These are phyloP conservation scores for Xiphydria camelus DNA, from an alignment of 2,888 invertebrate species.

Conservation along the genomic window DNA sequence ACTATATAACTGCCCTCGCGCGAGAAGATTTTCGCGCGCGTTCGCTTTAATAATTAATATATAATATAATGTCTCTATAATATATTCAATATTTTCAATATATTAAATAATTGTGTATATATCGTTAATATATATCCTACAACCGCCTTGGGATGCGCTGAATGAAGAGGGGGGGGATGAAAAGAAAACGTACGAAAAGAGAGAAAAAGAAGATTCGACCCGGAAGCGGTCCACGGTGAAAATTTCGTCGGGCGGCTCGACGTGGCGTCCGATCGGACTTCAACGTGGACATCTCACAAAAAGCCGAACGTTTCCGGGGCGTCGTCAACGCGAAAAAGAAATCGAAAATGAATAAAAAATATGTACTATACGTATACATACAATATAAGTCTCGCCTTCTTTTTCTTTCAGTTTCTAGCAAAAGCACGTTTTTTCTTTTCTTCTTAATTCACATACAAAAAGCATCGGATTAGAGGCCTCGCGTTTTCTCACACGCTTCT, in stretches of 20 bases:
- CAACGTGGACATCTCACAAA: too few relatives aligned
- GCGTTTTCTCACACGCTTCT: too few relatives aligned
- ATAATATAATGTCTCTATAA: slow-evolving; percentile 35
- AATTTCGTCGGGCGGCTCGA: too few relatives aligned
- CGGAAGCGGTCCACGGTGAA: too few relatives aligned
- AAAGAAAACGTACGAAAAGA: slow-evolving; percentile 22
- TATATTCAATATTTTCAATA: slow-evolving; percentile 41
- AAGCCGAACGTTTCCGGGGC: too few relatives aligned
- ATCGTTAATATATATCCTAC: slow-evolving; percentile 39
- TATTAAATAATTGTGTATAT: slow-evolving; percentile 50
- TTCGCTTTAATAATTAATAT: slow-evolving; percentile 34
- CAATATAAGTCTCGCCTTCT: slow-evolving; percentile 22
- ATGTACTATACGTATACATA: slow-evolving; percentile 34
- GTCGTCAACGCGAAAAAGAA: too few relatives aligned
- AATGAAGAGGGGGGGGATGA: slow-evolving; percentile 12
- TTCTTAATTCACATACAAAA: slow-evolving; percentile 56
- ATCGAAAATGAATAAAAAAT: slow-evolving; percentile 36
- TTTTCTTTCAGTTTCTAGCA: slow-evolving; percentile 33
- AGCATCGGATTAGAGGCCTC: slow-evolving; percentile 57
- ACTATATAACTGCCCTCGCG: not conserved
- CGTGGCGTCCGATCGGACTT: too few relatives aligned
- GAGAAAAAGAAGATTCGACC: slow-evolving; percentile 4
- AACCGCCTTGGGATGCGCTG: slow-evolving; percentile 27
- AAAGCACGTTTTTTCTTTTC: slow-evolving; percentile 54
- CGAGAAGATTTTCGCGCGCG: too few relatives aligned